Evolutionary conservation across 1,140 invertebrate genomes (phyloP).

Genomic region (Ptiloglossa arizonensis): DNA sequence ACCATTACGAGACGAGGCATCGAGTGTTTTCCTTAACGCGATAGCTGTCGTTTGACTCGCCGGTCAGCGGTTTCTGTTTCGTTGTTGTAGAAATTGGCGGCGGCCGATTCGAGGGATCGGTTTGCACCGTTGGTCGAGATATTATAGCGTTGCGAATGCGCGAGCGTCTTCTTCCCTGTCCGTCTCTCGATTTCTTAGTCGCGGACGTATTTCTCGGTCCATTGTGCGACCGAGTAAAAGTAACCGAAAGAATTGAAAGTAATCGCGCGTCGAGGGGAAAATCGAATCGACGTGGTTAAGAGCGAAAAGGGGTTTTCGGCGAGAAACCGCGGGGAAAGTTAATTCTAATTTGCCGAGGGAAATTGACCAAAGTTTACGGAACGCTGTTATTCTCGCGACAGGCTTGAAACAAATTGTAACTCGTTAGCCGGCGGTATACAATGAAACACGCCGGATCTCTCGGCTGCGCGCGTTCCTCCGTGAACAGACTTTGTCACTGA

Average conservation of each 20-base stretch:
- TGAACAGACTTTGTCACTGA: constrained; percentile 61
- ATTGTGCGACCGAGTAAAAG: not conserved
- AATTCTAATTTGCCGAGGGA: constrained; percentile 48
- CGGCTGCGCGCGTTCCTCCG: constrained; percentile 12
- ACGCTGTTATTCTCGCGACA: constrained; percentile 51
- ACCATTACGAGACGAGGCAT: too few species aligned
- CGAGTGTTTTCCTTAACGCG: too few species aligned
- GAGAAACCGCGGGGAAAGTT: constrained; percentile 47
- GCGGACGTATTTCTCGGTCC: not conserved
- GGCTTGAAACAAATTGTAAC: constrained; percentile 60
- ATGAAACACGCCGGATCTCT: constrained; percentile 44
- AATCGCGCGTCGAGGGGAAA: constrained; percentile 18
- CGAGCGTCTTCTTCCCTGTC: too few species aligned
- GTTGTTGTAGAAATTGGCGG: too few species aligned
- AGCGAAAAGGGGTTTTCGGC: constrained; percentile 43
- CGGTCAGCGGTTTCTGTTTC: too few species aligned
- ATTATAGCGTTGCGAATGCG: too few species aligned
- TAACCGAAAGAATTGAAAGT: constrained; percentile 35
- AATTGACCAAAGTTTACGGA: constrained; percentile 50
- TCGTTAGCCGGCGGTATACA: constrained; percentile 60
- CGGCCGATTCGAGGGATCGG: too few species aligned
- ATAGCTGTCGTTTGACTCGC: too few species aligned
- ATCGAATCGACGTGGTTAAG: constrained; percentile 44
- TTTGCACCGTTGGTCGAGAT: too few species aligned
- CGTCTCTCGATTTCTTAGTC: too few species aligned